Base-by-base conservation (phyloP, 1,140 invertebrate species). In the Drosophila sulfurigaster region DNA sequence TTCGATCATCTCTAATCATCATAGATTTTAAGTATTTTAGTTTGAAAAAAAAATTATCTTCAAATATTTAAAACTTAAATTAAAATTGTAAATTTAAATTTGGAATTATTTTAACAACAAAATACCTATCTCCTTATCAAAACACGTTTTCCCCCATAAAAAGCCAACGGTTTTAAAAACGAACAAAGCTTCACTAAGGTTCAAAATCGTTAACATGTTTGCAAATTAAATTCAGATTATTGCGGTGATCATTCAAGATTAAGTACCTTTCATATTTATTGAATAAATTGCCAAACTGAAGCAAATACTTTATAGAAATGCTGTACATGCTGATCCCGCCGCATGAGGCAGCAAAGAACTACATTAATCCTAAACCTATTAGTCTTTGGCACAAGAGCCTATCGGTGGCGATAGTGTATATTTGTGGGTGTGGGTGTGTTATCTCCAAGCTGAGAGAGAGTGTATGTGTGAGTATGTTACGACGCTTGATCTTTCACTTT, bases 341-440 rank as follows among this genome's bases (percentile, higher is more conserved):
- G 75, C 75, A 52, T 49, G 45, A 8, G 32, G 62, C 79, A 71
- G 75, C 75, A 52, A 46, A 28, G 10, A 38, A 75, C 63, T 76
- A 70, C 45, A 64, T 38, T 73, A 79, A 86, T 68, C 56, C 63
- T 79, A 76, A 72, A 41, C 45, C 73, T 78, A 78, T 74, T 75
- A 75, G 82, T 87, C 82, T 82, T 75, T 86, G 81, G 82, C 82
- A 60, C 48, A 73, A 60, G 75, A 60, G 75, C 68, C 62, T 78
- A 51, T 46, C 64, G 58, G 57, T 65, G 63, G 79, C 73, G 48
- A 15, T 68, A 13, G 74, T 16, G 30, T 13, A 7, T 46, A 49
- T n/a, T 11, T 43, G n/a, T 38, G 10, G 6, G 8, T 38, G 35
- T 38, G 7, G 35, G 54, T 66, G 56, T 64, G 57, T 43, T 38